phyloP scores from a whole-genome alignment of 2,113 vertebrate species.

The Cricetomys ansorgei region DNA sequence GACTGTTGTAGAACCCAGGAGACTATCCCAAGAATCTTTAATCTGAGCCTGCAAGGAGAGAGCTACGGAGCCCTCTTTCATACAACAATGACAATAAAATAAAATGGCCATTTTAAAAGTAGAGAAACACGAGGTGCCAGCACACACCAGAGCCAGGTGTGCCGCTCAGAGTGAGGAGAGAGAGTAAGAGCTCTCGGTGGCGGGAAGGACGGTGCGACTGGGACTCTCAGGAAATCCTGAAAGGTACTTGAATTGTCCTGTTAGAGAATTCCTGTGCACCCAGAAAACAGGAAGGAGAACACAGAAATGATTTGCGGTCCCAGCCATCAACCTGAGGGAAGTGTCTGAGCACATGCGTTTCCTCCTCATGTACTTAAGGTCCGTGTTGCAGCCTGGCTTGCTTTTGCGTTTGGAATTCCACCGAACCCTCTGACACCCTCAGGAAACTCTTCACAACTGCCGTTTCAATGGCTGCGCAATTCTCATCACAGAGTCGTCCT shows the following conservation, averaged over 20 bases:
- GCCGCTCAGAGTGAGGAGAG: too few species aligned
- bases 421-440: background rate
- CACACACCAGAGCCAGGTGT: rapidly evolving
- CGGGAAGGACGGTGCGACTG: rapidly evolving
- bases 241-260: background rate
- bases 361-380: background rate
- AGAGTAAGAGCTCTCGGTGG: rapidly evolving
- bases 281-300: background rate
- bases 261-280: background rate
- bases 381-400: background rate
- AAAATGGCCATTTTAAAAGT: background rate
- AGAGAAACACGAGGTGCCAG: rapidly evolving
- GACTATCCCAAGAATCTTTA: background rate
- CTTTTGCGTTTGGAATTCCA: background rate
- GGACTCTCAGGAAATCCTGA: background rate
- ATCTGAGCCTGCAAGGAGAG: too few species aligned
- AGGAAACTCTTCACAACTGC: background rate
- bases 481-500: rapidly evolving
- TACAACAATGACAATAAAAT: too few species aligned
- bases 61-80: rapidly evolving
- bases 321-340: background rate
- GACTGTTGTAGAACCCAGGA: background rate
- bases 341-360: background rate
- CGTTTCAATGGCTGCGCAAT: rapidly evolving
- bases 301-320: background rate